Conservation (phyloP, 2,113 vertebrate species). For the Neodon shergylaensis region DNA sequence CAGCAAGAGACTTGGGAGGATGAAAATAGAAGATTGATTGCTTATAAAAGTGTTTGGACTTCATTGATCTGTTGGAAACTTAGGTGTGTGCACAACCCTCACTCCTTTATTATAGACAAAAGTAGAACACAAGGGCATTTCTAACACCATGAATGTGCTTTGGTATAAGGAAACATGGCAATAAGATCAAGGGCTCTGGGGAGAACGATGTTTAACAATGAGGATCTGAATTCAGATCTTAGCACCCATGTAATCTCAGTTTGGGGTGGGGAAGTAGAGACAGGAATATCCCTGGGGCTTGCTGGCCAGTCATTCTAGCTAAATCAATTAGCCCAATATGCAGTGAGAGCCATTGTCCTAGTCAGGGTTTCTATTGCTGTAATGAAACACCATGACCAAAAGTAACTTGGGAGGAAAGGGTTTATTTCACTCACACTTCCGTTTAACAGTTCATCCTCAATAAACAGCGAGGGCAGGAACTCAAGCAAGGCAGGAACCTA, state of each 20-base stretch:
- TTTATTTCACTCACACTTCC: not conserved
- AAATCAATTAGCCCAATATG: not conserved
- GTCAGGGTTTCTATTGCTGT: not conserved
- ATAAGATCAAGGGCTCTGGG: not conserved
- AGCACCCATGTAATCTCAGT: not conserved
- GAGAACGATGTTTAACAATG: not conserved
- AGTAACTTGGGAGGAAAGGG: not conserved
- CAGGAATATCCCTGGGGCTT: not conserved
- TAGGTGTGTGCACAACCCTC: not conserved
- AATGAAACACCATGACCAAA: not conserved
- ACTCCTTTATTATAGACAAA: not conserved
- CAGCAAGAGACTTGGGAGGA: not conserved
- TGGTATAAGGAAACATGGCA: not conserved
- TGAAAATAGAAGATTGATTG: not conserved
- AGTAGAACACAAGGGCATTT: not conserved
- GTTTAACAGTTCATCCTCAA: not conserved
- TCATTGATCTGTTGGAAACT: not conserved
- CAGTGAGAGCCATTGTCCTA: not conserved
- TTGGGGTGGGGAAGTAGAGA: not conserved
- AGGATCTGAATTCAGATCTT: not conserved
- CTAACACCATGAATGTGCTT: conserved; percentile 1
- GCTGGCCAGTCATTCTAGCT: not conserved
- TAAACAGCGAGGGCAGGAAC: not conserved
- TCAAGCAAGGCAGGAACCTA: not conserved
- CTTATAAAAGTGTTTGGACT: not conserved